Percentiles rank a stretch among this genome's conserved stretches.
These are phyloP conservation scores for Amphipoea oculea DNA, from an alignment of 2,888 invertebrate genomes.

Conservation along the genomic window DNA sequence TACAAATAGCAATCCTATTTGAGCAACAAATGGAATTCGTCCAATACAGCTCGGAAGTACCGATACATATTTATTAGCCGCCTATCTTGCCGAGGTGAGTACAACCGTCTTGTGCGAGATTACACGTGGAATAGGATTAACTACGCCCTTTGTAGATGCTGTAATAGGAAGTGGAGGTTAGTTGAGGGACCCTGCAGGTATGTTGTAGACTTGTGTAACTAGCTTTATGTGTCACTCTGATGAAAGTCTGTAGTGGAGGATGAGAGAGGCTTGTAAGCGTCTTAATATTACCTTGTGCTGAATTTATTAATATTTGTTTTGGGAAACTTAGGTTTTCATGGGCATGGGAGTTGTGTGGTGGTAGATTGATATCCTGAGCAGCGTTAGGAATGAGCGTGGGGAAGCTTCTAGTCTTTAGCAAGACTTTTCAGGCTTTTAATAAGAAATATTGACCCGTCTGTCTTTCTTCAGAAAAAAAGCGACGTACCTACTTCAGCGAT, in stretches of 20 bases:
- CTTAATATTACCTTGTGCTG: neutral
- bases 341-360: neutral
- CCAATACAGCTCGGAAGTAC: conserved; percentile 22
- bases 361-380: neutral
- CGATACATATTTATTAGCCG: conserved; percentile 62
- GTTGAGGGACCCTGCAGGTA: conserved; percentile 11
- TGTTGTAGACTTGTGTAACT: conserved; percentile 12
- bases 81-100: conserved; percentile 23
- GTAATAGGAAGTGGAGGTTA: conserved; percentile 1
- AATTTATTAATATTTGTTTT: neutral
- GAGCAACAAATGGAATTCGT: conserved; percentile 33
- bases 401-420: too few species aligned
- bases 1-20: conserved; percentile 25
- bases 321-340: neutral
- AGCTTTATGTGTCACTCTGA: conserved; percentile 16
- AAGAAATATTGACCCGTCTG: neutral
- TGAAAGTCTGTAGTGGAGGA: neutral
- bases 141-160: conserved; percentile 25
- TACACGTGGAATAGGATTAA: conserved; percentile 52
- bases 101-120: conserved; percentile 30
- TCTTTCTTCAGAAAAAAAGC: neutral
- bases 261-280: neutral
- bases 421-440: neutral
- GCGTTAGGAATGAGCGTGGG: neutral
- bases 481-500: neutral